A percentile compares a stretch with the other conserved stretches of the same genome.
Conservation (phyloP, 1,140 invertebrate species). For the Aphaenogaster ashmeadi region DNA sequence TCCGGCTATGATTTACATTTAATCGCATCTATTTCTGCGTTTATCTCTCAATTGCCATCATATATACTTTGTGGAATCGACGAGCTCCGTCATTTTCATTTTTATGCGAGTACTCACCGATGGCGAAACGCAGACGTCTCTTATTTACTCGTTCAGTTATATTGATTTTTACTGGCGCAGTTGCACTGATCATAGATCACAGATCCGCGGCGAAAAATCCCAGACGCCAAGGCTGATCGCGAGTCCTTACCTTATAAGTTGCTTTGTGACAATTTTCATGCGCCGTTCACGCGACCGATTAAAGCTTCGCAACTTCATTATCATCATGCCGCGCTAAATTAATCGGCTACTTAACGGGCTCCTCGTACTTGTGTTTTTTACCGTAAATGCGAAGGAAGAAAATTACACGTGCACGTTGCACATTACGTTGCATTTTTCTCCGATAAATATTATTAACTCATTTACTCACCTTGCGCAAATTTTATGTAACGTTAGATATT, state of each 20-base stretch:
- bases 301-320: background rate
- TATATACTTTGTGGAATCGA: background rate
- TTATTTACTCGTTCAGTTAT: background rate
- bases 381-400: background rate
- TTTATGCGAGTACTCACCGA: background rate
- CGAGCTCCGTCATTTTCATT: background rate
- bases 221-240: background rate
- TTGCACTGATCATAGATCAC: background rate
- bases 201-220: background rate
- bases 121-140: background rate
- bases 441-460: background rate
- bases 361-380: background rate
- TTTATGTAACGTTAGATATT: background rate
- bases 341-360: background rate
- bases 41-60: background rate
- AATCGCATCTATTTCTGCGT: background rate
- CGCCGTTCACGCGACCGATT: background rate
- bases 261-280: background rate
- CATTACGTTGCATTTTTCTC: background rate
- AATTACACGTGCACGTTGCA: background rate
- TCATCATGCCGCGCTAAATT: constrained; percentile 9
- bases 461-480: constrained; percentile 7
- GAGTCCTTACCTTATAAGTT: constrained; percentile 45
- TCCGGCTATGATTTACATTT: constrained; percentile 28
- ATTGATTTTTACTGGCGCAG: constrained; percentile 10